Base-by-base conservation (phyloP, 2,797 vertebrate genomes). In the Podargus strigoides region DNA sequence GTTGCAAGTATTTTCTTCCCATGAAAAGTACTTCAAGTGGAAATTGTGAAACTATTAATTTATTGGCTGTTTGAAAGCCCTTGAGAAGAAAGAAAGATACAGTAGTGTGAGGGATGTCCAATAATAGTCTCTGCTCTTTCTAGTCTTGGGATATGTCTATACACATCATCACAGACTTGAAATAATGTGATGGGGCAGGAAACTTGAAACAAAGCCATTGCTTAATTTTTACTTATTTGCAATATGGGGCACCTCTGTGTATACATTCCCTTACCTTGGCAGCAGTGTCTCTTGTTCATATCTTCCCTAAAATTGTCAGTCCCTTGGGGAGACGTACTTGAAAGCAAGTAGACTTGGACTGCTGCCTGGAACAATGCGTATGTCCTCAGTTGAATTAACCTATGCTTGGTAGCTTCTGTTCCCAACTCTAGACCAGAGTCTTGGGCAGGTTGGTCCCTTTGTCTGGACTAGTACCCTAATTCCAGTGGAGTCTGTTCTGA, bases 31-130 rank as follows among this genome's bases (percentile, higher is more conserved):
- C 78, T 95, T 87, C 64, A 79, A 36, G 30, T 90, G 90, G 73
- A 87, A 87, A 72, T 68, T 78, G 53, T 93, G 55, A 78, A 93
- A 64, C 64, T 60, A 27, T 68, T 83, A 64, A 89, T 85, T 95
- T 96, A 87, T 85, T 92, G 72, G n/a, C 85, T 89, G 55, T 87
- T 77, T 85, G 42, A n/a, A 64, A 92, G 58, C 73, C 84, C 67
- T 86, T 66, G 63, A 96, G 70, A 91, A 94, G 88, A 88, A 55
- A 34, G 64, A 69, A 81, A 82, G 67, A 63, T 76, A 52, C 63
- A 85, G 77, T 28, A 64, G 67, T 66, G 59, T 66, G 59, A 92
- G 50, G 84, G 47, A 73, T 58, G 67, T 62, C 84, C 70, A 87
- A 50, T 50, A 92, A 62, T 18, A 76, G 67, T 72, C 60, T 85